Evolutionary conservation across 2,888 invertebrate species (phyloP), one percentile per base, ranked within the genome.

Genomic region (Papilio protenor): DNA sequence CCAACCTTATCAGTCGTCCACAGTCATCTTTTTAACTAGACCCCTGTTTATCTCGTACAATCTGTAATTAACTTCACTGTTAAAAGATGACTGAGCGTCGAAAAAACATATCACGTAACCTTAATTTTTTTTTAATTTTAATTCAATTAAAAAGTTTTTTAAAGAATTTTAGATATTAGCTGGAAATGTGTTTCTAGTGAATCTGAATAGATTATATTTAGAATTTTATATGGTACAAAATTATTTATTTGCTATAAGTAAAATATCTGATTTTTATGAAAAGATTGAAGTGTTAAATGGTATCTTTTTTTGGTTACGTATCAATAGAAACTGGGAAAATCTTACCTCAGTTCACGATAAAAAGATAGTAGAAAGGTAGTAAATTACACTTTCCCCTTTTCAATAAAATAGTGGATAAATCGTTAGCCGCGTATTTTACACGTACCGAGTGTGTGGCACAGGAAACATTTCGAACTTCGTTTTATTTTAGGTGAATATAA

Each of bases 331-430:
- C 40, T 6, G 64, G 8, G 12, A n/a, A 66, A n/a, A 10, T 64
- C 64, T 27, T 40, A n/a, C 40, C 18, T 40, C 40, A 66, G 6
- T 40, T 66, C 66, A n/a, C 11, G n/a, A 40, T 66, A 66, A 40
- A 40, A 14, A 66, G 33, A 66, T 66, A 33, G 66, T 27, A 18
- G 16, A 18, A 66, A 64, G 27, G 40, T n/a, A 40, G 40, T n/a
- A 33, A 57, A 57, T 66, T n/a, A 66, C 23, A 2, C 10, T n/a
- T n/a, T 66, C n/a, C 66, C 40, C 40, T 66, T 40, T 66, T 66
- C 66, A 33, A 66, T 66, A 66, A 66, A 66, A n/a, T 66, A 40
- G 40, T 18, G 40, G 10, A 40, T 40, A 66, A 66, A 66, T 66
- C n/a, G 66, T 0, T 66, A 40, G 64, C 8, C 64, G 14, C 64